Percentiles rank a stretch among this genome's conserved stretches.
phyloP scores from a whole-genome alignment of 37 sponge, comb jelly and placozoan species.

The Mnemiopsis leidyi region DNA sequence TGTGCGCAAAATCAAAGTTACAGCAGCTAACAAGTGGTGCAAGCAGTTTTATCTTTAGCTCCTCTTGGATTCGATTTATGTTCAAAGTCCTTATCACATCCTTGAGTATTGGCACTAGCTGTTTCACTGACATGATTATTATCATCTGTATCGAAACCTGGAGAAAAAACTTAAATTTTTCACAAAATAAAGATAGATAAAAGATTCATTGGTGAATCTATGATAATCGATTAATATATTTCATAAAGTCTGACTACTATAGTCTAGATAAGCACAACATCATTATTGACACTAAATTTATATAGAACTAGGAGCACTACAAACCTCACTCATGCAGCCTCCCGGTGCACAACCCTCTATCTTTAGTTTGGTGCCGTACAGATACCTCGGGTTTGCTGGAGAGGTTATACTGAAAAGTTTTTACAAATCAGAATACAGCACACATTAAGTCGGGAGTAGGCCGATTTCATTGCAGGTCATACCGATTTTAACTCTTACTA shows the following conservation, averaged over 20 bases:
- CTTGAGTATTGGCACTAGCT: not conserved
- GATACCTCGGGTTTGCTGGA: not conserved
- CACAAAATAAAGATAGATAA: no score
- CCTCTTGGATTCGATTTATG: conserved; percentile 19
- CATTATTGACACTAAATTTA: no score
- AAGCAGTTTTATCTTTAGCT: conserved; percentile 11
- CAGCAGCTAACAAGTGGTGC: not conserved
- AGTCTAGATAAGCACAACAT: no score
- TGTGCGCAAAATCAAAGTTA: not conserved
- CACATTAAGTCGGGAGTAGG: no score
- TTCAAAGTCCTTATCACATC: conserved; percentile 7
- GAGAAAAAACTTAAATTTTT: no score
- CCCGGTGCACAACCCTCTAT: conserved; percentile 46
- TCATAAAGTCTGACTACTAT: no score
- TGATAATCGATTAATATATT: no score
- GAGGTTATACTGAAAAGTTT: not conserved
- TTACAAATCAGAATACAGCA: no score
- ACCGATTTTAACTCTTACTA: no score
- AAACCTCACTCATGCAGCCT: conserved; percentile 61
- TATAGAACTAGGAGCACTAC: no score
- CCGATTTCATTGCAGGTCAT: no score
- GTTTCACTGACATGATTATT: conserved; percentile 28
- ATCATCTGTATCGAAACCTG: conserved; percentile 65
- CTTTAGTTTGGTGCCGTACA: conserved; percentile 19
- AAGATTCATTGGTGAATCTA: no score